Percentiles rank a stretch among this genome's conserved stretches.
Evolutionary conservation across 2,113 vertebrate species (phyloP).

Genomic region (Onychostoma macrolepis): DNA sequence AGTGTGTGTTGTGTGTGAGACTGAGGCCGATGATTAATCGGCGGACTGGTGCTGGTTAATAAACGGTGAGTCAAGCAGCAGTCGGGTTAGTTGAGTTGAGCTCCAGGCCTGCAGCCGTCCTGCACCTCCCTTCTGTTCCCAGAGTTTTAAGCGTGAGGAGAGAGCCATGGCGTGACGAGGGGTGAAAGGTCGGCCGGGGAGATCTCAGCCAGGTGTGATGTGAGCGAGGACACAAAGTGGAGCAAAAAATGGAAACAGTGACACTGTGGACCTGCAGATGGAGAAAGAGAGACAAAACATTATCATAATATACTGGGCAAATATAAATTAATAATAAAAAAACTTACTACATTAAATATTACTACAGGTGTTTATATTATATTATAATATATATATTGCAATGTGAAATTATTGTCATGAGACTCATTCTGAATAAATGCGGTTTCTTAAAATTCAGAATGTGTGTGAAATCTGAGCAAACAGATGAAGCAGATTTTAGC

Average conservation of each 20-base stretch:
- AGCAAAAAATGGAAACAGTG: constrained; percentile 46
- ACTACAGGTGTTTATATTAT: too few relatives aligned
- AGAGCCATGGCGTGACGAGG: constrained; percentile 83
- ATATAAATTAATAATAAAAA: neutral
- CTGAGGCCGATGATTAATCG: neutral
- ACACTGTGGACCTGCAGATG: constrained; percentile 50
- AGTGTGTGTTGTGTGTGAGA: neutral
- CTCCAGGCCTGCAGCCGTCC: constrained; percentile 50
- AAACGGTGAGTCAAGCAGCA: neutral
- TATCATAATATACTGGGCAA: neutral
- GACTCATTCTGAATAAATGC: neutral
- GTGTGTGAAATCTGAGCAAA: neutral
- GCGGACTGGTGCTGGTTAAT: neutral
- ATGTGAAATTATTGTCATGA: too few relatives aligned
- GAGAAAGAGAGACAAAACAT: neutral
- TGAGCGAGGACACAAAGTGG: constrained; percentile 27
- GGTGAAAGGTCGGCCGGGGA: constrained; percentile 37
- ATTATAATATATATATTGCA: neutral
- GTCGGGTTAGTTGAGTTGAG: neutral
- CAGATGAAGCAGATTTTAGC: neutral
- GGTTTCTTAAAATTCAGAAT: neutral
- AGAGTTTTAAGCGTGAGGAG: constrained; percentile 94
- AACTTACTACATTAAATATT: too few relatives aligned
- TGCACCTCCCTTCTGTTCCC: constrained; percentile 96
- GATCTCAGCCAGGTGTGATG: constrained; percentile 64